A percentile compares a stretch with the other conserved stretches of the same genome.
phyloP scores from a whole-genome alignment of 2,113 vertebrate species.

The Cathartes aura region DNA sequence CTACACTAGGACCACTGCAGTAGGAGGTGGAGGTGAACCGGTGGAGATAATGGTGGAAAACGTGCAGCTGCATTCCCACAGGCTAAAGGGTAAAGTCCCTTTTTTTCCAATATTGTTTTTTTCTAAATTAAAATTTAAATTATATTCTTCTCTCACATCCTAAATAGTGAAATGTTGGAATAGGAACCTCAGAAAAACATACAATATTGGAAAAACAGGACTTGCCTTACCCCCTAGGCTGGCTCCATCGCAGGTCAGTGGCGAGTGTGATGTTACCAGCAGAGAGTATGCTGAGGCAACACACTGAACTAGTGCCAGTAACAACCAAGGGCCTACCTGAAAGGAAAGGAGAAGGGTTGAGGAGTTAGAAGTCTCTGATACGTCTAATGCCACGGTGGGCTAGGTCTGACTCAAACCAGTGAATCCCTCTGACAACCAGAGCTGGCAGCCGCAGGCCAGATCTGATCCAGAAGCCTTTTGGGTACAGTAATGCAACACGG shows the following conservation, averaged over 20 bases:
- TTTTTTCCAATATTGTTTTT: not conserved
- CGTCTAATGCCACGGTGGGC: not conserved
- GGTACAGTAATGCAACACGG: not conserved
- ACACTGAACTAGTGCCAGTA: not conserved
- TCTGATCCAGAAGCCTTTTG: not conserved
- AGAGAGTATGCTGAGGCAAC: not conserved
- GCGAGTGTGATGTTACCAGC: not conserved
- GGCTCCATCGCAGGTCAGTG: not conserved
- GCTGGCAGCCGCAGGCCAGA: accelerated
- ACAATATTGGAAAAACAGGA: not conserved
- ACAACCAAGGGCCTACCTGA: not conserved
- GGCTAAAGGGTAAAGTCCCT: not conserved
- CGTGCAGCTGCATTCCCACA: not conserved
- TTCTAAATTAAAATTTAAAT: not conserved
- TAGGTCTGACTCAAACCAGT: not conserved
- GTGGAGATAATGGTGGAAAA: not conserved
- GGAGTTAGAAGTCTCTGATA: not conserved
- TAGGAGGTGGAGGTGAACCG: not conserved
- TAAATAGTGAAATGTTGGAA: not conserved
- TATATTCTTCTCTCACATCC: not conserved
- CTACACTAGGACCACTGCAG: not conserved
- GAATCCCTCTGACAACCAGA: not conserved
- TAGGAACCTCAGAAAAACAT: not conserved
- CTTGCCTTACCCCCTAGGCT: not conserved
- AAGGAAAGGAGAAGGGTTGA: not conserved